Evolutionary conservation across 1,140 invertebrate species (phyloP).

Genomic region (Drosophila serrata): DNA sequence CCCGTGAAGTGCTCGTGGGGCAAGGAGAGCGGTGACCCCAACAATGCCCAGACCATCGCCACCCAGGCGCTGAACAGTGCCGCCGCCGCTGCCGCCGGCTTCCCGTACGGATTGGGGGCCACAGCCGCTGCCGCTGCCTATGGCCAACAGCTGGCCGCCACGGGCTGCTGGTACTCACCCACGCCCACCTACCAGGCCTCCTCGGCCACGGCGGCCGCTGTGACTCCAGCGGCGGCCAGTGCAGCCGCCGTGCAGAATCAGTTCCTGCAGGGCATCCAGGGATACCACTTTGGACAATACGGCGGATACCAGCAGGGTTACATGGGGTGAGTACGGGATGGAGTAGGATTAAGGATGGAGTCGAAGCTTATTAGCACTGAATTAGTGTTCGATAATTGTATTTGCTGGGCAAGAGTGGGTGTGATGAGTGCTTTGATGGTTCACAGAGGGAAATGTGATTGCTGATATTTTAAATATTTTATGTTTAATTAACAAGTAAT

Average conservation of each 20-base stretch:
- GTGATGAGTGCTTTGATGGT: not conserved
- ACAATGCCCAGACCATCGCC: constrained; percentile 90
- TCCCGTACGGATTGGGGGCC: constrained; percentile 78
- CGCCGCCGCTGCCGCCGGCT: constrained; percentile 78
- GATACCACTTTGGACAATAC: constrained; percentile 92
- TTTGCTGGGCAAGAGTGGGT: not conserved
- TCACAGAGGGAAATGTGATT: not conserved
- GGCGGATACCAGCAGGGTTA: constrained; percentile 92
- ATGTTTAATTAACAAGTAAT: not conserved
- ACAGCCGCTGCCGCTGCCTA: constrained; percentile 83
- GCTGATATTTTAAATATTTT: not conserved
- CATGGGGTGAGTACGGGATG: constrained; percentile 89
- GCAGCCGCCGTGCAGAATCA: constrained; percentile 87
- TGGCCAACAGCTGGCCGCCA: constrained; percentile 84
- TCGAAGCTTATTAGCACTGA: constrained; percentile 9
- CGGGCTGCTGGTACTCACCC: constrained; percentile 91
- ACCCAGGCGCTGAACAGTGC: constrained; percentile 86
- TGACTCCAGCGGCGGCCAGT: constrained; percentile 90
- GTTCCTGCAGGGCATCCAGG: constrained; percentile 93
- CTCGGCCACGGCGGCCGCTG: constrained; percentile 85
- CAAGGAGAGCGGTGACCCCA: constrained; percentile 97
- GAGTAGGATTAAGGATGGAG: not conserved
- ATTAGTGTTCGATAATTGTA: constrained; percentile 59
- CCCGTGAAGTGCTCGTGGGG: constrained; percentile 99
- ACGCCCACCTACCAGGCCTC: constrained; percentile 88